Percentiles rank a stretch among this genome's conserved stretches.
Evolutionary conservation across 2,797 vertebrate species (phyloP).

Genomic region (Chrysocyon brachyurus): DNA sequence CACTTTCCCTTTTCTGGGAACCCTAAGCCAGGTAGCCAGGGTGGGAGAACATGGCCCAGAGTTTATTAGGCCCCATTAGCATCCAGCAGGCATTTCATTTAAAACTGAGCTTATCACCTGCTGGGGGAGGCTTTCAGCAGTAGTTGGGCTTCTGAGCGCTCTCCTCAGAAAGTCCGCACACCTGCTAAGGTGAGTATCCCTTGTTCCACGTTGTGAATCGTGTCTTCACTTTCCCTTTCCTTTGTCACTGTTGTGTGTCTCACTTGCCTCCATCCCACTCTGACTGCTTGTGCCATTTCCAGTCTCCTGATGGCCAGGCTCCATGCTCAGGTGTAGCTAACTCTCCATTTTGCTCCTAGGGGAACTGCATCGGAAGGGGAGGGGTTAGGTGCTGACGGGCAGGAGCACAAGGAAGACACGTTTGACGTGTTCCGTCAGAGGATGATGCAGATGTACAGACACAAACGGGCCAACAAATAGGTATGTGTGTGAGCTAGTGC

Average conservation of each 20-base stretch:
- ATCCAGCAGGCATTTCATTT: neutral
- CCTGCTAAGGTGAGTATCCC: conserved; percentile 76
- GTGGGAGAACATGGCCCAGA: neutral
- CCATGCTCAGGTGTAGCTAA: conserved; percentile 62
- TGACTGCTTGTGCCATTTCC: neutral
- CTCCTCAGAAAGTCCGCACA: conserved; percentile 56
- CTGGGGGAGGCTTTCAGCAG: neutral
- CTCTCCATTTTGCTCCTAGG: conserved; percentile 85
- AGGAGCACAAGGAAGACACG: conserved; percentile 87
- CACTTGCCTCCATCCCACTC: neutral
- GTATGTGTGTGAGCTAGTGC: conserved; percentile 79
- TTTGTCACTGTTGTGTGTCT: neutral
- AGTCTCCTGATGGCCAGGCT: neutral
- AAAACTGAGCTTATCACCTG: neutral
- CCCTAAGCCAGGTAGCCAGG: neutral
- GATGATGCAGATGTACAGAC: conserved; percentile 92
- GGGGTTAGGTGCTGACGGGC: conserved; percentile 88
- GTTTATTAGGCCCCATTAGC: neutral
- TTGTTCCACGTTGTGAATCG: neutral
- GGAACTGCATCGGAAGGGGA: conserved; percentile 89
- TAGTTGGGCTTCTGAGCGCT: neutral
- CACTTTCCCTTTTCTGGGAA: neutral
- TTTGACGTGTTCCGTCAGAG: conserved; percentile 91
- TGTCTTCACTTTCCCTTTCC: neutral
- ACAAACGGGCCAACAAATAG: conserved; percentile 90